A percentile compares a stretch with the other conserved stretches of the same genome.
phyloP scores from a whole-genome alignment of 2,888 invertebrate species.

The Folsomia manolachei region DNA sequence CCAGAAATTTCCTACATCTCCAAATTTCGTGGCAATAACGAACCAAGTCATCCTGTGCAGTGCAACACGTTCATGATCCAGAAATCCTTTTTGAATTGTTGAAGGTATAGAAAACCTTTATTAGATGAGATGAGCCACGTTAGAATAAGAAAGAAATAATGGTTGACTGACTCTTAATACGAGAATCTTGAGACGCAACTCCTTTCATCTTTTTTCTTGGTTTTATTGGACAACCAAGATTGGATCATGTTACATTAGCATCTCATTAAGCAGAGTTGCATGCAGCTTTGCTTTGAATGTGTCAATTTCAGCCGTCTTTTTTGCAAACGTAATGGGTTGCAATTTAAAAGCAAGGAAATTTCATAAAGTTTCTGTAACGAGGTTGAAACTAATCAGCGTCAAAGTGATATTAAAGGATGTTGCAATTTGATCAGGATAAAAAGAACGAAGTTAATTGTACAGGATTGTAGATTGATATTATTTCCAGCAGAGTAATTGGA shows the following conservation, averaged over 20 bases:
- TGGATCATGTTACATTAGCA: not conserved
- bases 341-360: no score
- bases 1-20: no score
- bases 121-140: not conserved
- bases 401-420: no score
- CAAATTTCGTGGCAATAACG: not conserved
- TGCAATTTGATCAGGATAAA: no score
- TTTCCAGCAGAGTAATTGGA: no score
- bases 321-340: no score
- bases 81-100: no score
- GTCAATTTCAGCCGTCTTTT: not conserved
- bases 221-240: not conserved
- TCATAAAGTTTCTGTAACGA: no score
- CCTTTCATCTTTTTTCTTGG: not conserved
- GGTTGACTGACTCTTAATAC: conserved; percentile 12
- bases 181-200: not conserved
- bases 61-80: not conserved
- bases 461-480: no score
- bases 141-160: not conserved
- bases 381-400: no score
- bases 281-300: not conserved
- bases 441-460: no score
- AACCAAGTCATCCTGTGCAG: not conserved
- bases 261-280: not conserved
- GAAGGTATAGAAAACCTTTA: no score